phyloP scores from a whole-genome alignment of 35 echinoderm and acorn worm genomes.

The Amphiura filiformis region DNA sequence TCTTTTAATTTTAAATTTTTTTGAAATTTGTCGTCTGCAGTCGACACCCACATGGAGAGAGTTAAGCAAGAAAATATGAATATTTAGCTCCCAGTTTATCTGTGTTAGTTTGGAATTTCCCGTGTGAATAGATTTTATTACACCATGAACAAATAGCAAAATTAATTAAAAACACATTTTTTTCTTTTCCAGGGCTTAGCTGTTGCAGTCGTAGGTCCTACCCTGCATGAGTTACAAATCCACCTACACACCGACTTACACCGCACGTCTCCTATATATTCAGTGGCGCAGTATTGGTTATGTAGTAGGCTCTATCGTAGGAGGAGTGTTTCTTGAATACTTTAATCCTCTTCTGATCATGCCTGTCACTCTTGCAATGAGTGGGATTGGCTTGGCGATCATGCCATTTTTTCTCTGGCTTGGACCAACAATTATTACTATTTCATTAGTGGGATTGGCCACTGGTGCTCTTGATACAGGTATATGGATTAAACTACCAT shows the following conservation, averaged over 20 bases:
- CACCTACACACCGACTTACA: slow-evolving; percentile 7
- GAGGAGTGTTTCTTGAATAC: slow-evolving; percentile 27
- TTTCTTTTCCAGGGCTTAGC: slow-evolving; percentile 38
- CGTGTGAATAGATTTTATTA: no score
- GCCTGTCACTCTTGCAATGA: neutral
- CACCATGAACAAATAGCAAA: no score
- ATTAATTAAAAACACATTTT: no score
- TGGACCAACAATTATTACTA: neutral
- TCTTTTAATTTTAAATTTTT: no score
- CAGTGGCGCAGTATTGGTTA: slow-evolving; percentile 36
- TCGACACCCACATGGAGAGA: no score
- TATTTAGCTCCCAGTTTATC: no score
- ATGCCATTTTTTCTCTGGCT: neutral
- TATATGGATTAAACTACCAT: no score
- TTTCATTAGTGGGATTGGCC: slow-evolving; percentile 24
- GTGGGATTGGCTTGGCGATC: slow-evolving; percentile 10
- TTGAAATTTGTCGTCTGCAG: no score
- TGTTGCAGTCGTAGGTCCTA: slow-evolving; percentile 34
- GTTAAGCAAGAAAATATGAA: no score
- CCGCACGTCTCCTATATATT: slow-evolving; percentile 39
- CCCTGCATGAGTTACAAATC: neutral
- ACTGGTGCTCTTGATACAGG: slow-evolving; percentile 53
- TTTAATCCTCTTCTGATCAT: slow-evolving; percentile 34
- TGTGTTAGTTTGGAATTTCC: no score
- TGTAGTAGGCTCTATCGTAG: slow-evolving; percentile 17